Conservation (phyloP, 2,113 vertebrate species). For the Cyprinus carpio region DNA sequence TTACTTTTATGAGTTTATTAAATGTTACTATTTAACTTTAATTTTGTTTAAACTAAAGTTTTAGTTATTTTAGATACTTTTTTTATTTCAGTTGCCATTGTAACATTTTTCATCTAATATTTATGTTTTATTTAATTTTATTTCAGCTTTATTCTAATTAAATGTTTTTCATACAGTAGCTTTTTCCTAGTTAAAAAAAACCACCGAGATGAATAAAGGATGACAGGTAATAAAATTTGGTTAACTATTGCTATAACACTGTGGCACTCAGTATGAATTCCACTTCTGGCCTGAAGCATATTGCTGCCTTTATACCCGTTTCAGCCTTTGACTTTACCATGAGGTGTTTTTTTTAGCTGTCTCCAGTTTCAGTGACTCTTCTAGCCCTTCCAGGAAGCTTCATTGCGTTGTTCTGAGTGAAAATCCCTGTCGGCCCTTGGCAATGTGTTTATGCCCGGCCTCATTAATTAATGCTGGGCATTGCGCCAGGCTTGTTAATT, state of each 20-base stretch:
- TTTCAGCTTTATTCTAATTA: not conserved
- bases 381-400: constrained; percentile 24
- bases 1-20: too few species aligned
- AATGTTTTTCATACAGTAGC: not conserved
- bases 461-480: constrained; percentile 68
- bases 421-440: constrained; percentile 49
- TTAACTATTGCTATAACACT: constrained; percentile 15
- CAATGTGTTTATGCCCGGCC: constrained; percentile 54
- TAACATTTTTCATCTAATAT: not conserved
- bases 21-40: not conserved
- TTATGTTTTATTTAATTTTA: not conserved
- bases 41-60: not conserved
- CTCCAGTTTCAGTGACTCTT: constrained; percentile 39
- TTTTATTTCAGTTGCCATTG: too few species aligned
- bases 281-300: constrained; percentile 34
- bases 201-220: not conserved
- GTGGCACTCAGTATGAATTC: not conserved
- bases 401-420: constrained; percentile 29
- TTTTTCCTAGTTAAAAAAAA: not conserved
- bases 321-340: constrained; percentile 41
- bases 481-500: constrained; percentile 65
- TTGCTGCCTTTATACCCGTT: constrained; percentile 35
- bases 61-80: too few species aligned
- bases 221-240: not conserved
- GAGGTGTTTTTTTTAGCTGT: constrained; percentile 27